phyloP scores from a whole-genome alignment of 2,113 vertebrate species.

The Rhynchomys soricoides region DNA sequence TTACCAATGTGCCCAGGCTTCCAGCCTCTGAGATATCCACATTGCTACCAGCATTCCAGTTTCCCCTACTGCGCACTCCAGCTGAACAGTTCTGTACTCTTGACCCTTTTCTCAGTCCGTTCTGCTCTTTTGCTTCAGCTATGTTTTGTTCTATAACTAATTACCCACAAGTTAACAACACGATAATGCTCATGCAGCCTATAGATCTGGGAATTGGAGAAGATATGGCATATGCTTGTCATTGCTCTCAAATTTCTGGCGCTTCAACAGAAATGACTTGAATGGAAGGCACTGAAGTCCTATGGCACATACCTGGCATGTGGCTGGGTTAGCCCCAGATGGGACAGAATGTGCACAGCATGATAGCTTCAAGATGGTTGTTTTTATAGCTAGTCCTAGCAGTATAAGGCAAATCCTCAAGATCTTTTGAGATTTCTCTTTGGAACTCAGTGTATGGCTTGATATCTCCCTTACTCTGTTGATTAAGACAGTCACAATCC shows the following conservation, averaged over 20 bases:
- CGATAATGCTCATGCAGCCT: neutral
- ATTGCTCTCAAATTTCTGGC: neutral
- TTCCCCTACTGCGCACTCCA: neutral
- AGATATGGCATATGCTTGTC: neutral
- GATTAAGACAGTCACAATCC: neutral
- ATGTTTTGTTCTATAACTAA: neutral
- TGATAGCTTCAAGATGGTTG: neutral
- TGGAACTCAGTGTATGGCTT: neutral
- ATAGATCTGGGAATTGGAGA: neutral
- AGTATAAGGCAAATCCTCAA: neutral
- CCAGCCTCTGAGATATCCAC: neutral
- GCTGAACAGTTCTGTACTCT: neutral
- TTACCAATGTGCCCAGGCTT: neutral
- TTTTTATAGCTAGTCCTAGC: neutral
- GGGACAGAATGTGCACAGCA: neutral
- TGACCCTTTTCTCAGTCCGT: neutral
- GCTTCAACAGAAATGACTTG: neutral
- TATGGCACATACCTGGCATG: neutral
- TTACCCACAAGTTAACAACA: neutral
- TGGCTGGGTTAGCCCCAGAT: neutral
- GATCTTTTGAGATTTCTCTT: neutral
- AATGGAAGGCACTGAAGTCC: neutral
- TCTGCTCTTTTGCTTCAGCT: neutral
- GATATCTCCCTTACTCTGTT: neutral
- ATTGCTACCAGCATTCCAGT: neutral